Conservation (phyloP, 2,888 invertebrate species). For the Pachliopta kotzebuea region DNA sequence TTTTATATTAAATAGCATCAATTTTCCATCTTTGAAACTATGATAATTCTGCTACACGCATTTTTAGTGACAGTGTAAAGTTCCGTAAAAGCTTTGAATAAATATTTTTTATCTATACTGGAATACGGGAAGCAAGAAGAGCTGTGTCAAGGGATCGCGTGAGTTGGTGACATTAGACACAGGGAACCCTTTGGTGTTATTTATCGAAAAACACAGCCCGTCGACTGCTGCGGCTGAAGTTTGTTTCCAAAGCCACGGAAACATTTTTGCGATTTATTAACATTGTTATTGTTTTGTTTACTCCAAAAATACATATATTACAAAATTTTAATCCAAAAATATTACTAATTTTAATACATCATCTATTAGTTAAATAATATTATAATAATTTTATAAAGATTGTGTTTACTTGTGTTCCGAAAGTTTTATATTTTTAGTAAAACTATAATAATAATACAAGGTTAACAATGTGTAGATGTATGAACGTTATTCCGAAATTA, state of each 20-base stretch:
- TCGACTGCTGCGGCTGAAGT: constrained; percentile 39
- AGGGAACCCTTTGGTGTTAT: constrained; percentile 70
- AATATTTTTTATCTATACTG: constrained; percentile 26
- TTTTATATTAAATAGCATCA: too few relatives aligned
- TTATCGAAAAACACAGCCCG: constrained; percentile 61
- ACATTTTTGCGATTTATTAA: constrained; percentile 2
- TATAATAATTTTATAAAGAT: too few relatives aligned
- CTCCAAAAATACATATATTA: neutral
- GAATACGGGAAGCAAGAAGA: constrained; percentile 46
- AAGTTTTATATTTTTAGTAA: too few relatives aligned
- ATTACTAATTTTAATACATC: too few relatives aligned
- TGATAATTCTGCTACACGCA: neutral
- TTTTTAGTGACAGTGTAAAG: neutral
- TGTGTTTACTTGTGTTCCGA: too few relatives aligned
- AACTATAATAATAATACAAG: too few relatives aligned
- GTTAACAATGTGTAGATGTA: too few relatives aligned
- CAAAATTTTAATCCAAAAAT: too few relatives aligned
- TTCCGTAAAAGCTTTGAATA: constrained; percentile 12
- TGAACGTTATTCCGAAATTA: too few relatives aligned
- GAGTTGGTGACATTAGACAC: constrained; percentile 62
- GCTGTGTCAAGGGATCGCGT: constrained; percentile 61
- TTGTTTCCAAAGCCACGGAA: constrained; percentile 36
- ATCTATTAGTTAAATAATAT: too few relatives aligned
- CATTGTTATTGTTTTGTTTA: neutral
- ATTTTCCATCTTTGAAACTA: too few relatives aligned